Evolutionary conservation across 2,888 invertebrate genomes (phyloP).

Genomic region (Thera britannica): DNA sequence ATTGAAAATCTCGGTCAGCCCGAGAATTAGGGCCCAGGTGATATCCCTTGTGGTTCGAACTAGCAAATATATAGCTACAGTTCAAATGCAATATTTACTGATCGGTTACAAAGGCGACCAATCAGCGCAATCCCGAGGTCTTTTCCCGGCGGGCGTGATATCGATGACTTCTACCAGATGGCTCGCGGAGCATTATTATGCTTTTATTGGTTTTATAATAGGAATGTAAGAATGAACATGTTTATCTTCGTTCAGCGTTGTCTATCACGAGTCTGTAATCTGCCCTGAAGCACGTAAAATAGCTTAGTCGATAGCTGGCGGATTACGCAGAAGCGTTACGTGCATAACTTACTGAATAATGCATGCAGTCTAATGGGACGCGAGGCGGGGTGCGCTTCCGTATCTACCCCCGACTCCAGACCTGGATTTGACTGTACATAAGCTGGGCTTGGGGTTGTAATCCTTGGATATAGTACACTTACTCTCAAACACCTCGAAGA

Average conservation of each 20-base stretch:
- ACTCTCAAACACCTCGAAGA: too few relatives aligned
- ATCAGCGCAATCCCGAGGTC: neutral
- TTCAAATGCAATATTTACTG: neutral
- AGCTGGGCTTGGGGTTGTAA: neutral
- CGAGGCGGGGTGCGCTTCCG: constrained; percentile 1
- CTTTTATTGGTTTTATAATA: neutral
- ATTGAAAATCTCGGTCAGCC: too few relatives aligned
- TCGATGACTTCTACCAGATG: neutral
- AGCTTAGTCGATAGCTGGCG: constrained; percentile 13
- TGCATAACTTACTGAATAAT: constrained; percentile 27
- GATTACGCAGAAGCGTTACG: constrained; percentile 9
- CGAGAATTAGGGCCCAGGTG: neutral
- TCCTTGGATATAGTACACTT: too few relatives aligned
- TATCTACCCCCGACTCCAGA: neutral
- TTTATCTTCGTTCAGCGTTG: too few relatives aligned
- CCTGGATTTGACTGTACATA: neutral
- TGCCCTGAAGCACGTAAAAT: constrained; percentile 1
- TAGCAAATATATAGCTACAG: neutral
- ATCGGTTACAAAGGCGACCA: neutral
- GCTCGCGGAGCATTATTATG: neutral
- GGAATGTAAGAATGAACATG: neutral
- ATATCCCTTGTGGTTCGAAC: neutral
- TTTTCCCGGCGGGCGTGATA: neutral
- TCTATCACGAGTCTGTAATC: neutral
- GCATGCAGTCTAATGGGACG: constrained; percentile 20